These are phyloP conservation scores for Plebejus melissa DNA, from an alignment of 2,888 invertebrate genomes.

Conservation along the genomic window DNA sequence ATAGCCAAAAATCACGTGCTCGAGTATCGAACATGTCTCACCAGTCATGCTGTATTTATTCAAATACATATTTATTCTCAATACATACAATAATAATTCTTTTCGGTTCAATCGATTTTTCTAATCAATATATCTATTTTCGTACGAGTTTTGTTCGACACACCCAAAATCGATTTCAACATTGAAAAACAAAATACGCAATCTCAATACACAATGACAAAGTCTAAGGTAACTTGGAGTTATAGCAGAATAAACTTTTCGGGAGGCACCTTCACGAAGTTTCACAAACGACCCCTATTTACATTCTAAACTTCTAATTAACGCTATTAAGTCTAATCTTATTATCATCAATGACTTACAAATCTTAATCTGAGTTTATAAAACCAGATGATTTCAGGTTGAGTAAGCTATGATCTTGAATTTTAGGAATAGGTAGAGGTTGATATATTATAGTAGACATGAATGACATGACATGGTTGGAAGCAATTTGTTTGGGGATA, in stretches of 20 bases:
- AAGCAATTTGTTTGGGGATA: too few species aligned
- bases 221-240: background rate
- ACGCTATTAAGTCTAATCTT: conserved; percentile 18
- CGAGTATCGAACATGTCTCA: too few species aligned
- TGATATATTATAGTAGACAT: too few species aligned
- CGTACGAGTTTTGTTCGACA: too few species aligned
- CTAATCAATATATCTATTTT: too few species aligned
- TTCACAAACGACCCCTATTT: conserved; percentile 19
- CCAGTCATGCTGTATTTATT: too few species aligned
- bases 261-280: background rate
- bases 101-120: too few species aligned
- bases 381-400: background rate
- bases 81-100: too few species aligned
- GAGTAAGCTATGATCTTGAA: background rate
- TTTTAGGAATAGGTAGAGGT: background rate
- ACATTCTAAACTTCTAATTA: conserved; percentile 24
- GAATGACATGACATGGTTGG: too few species aligned
- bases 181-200: background rate
- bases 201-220: conserved; percentile 9
- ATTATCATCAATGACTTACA: conserved; percentile 27
- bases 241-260: conserved; percentile 16
- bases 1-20: too few species aligned
- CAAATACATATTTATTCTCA: too few species aligned
- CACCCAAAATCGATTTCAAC: too few species aligned
- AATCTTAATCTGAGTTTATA: conserved; percentile 15